Evolutionary conservation across 2,888 invertebrate genomes (phyloP).

Genomic region (Eristalinus aeneus): DNA sequence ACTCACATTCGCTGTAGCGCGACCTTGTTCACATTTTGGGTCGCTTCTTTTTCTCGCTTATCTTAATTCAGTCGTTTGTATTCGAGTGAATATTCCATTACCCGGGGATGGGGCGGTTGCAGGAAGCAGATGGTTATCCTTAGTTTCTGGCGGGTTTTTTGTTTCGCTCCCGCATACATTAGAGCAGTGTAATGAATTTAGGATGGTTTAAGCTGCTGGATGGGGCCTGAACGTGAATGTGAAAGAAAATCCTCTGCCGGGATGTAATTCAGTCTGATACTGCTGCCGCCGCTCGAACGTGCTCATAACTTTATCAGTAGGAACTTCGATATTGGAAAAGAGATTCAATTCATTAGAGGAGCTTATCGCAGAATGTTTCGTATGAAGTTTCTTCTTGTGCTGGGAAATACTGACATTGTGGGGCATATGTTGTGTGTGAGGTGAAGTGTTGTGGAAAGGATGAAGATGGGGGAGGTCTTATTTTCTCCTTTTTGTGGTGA

Average conservation of each 20-base stretch:
- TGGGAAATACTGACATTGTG: too few relatives aligned
- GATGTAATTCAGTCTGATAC: not conserved
- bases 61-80: conserved; percentile 44
- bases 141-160: conserved; percentile 20
- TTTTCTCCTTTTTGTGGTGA: too few relatives aligned
- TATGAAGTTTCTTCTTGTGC: too few relatives aligned
- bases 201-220: not conserved
- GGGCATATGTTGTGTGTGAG: not conserved
- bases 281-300: not conserved
- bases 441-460: too few relatives aligned
- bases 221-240: not conserved
- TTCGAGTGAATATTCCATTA: conserved; percentile 25
- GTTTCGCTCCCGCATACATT: not conserved
- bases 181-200: conserved; percentile 15
- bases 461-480: too few relatives aligned
- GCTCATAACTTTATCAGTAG: not conserved
- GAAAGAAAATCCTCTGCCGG: not conserved
- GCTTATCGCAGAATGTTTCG: not conserved
- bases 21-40: not conserved
- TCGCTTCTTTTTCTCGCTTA: not conserved
- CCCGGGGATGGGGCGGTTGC: conserved; percentile 1
- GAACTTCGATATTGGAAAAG: not conserved
- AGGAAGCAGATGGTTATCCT: conserved; percentile 45
- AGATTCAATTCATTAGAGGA: not conserved
- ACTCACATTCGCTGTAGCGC: not conserved